Conservation (phyloP, 2,888 invertebrate genomes). For the Pimpla rufipes region DNA sequence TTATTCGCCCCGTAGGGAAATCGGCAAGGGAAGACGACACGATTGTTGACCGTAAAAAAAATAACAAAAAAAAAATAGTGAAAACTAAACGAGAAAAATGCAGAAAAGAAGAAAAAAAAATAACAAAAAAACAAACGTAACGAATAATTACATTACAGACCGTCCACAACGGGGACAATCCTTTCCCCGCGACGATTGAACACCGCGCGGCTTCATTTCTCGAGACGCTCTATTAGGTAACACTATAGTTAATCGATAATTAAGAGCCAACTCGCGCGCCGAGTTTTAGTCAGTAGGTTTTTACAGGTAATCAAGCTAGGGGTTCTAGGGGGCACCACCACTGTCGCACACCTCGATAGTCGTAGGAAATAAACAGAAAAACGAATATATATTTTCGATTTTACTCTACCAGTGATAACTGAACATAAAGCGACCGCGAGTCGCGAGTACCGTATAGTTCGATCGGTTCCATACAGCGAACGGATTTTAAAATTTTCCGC, state of each 20-base stretch:
- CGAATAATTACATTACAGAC: conserved; percentile 74
- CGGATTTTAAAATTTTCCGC: conserved; percentile 39
- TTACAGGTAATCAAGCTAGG: conserved; percentile 60
- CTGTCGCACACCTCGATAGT: conserved; percentile 63
- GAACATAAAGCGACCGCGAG: conserved; percentile 45
- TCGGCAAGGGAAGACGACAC: conserved; percentile 6
- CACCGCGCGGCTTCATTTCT: conserved; percentile 68
- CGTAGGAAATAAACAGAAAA: conserved; percentile 61
- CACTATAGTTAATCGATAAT: conserved; percentile 53
- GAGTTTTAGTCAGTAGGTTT: conserved; percentile 66
- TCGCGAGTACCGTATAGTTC: conserved; percentile 73
- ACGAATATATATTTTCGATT: conserved; percentile 78
- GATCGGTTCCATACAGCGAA: conserved; percentile 71
- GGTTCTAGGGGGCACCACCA: conserved; percentile 8
- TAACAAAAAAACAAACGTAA: conserved; percentile 47
- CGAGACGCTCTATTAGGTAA: conserved; percentile 63
- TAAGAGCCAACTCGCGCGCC: conserved; percentile 58
- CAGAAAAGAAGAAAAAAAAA: conserved; percentile 10
- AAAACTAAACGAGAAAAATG: conserved; percentile 4
- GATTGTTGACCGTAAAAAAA: conserved; percentile 1
- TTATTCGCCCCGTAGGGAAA: conserved; percentile 73
- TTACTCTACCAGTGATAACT: conserved; percentile 74
- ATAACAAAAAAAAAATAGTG: conserved; percentile 17
- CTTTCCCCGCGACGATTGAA: conserved; percentile 72
- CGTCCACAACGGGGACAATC: conserved; percentile 78